A percentile compares a stretch with the other conserved stretches of the same genome.
Conservation (phyloP, 2,113 vertebrate genomes). For the Columbina picui region DNA sequence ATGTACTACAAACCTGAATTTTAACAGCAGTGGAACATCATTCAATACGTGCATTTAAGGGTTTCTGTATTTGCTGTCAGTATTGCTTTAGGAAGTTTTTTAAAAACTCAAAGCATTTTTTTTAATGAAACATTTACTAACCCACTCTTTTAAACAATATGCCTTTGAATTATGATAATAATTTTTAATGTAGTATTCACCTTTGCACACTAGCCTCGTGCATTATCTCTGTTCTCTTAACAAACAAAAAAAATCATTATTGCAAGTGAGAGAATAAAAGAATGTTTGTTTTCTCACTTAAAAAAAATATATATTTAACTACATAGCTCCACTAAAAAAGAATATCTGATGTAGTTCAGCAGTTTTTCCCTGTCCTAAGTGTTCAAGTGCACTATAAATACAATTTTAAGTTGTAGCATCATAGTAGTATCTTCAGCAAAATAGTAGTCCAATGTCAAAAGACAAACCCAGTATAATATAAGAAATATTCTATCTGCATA, state of each 20-base stretch:
- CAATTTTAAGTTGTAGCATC: not conserved
- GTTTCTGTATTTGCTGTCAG: not conserved
- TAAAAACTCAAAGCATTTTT: not conserved
- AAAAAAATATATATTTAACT: not conserved
- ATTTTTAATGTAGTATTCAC: not conserved
- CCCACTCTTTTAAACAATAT: not conserved
- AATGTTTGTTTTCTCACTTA: not conserved
- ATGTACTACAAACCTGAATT: not conserved
- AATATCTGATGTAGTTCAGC: not conserved
- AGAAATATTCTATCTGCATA: not conserved
- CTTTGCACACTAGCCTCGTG: not conserved
- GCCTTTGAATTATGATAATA: not conserved
- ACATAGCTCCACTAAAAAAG: not conserved
- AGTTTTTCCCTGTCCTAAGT: not conserved
- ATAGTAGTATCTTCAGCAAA: no score
- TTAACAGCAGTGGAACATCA: not conserved
- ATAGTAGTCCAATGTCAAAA: not conserved
- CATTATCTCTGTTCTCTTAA: not conserved
- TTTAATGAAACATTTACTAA: not conserved
- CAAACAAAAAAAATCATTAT: not conserved
- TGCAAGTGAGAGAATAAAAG: not conserved
- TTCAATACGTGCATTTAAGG: not conserved
- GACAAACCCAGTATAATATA: not conserved
- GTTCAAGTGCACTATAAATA: not conserved
- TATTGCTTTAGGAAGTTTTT: not conserved